Percentiles rank a stretch among this genome's conserved stretches.
These are phyloP conservation scores for Eunapius fragilis DNA, from an alignment of 37 sponge, comb jelly and placozoan species.

Conservation along the genomic window DNA sequence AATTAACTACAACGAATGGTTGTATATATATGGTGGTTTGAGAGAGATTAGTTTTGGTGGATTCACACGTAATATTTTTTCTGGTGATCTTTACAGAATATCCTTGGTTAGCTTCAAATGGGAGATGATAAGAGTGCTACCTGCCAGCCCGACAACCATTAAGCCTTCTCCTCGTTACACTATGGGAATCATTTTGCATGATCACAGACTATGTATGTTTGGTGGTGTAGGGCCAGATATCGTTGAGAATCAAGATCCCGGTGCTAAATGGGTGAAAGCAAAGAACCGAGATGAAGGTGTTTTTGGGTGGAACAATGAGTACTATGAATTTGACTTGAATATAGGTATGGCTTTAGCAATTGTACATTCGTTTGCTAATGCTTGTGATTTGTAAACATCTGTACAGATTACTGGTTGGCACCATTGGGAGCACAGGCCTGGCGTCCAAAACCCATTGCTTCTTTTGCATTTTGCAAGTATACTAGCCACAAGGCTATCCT, in stretches of 20 bases:
- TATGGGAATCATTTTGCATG: constrained; percentile 34
- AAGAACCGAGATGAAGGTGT: not conserved
- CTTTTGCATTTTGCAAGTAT: constrained; percentile 26
- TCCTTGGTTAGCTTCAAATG: constrained; percentile 28
- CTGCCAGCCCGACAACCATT: not conserved
- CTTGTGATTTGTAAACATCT: not conserved
- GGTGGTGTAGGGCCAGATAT: constrained; percentile 60
- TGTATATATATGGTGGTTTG: constrained; percentile 68
- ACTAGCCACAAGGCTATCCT: constrained; percentile 37
- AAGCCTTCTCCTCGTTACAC: constrained; percentile 58
- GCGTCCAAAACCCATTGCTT: constrained; percentile 41
- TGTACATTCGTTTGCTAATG: not conserved
- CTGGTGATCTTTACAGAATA: constrained; percentile 46
- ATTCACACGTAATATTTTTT: constrained; percentile 32
- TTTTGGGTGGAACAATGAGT: constrained; percentile 74
- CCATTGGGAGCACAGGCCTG: constrained; percentile 4
- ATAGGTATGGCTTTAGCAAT: constrained; percentile 10
- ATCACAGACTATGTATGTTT: constrained; percentile 41
- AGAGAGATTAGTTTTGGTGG: constrained; percentile 6
- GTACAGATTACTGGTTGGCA: constrained; percentile 40
- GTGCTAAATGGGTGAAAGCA: constrained; percentile 24
- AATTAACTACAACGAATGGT: not conserved
- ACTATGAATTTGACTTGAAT: constrained; percentile 67
- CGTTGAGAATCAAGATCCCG: constrained; percentile 24
- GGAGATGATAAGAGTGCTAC: constrained; percentile 14